A percentile compares a stretch with the other conserved stretches of the same genome.
These are phyloP conservation scores for Falco biarmicus DNA, from an alignment of 2,797 vertebrate genomes.

Conservation along the genomic window DNA sequence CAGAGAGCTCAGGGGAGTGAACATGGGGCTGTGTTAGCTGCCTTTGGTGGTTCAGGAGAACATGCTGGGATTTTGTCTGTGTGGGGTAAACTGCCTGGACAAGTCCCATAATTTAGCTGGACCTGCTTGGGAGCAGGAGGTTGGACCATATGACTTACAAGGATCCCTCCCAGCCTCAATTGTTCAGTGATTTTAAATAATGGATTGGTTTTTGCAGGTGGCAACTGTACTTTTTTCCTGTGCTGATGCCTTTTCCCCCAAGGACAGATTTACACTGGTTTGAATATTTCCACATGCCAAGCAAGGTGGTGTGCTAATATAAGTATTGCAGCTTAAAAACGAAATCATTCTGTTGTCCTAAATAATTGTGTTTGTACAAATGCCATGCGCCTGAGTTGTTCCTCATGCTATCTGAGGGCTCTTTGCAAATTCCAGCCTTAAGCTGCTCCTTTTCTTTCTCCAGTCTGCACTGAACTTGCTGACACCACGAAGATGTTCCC, in stretches of 20 bases:
- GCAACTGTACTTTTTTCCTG: not conserved
- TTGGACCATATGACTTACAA: not conserved
- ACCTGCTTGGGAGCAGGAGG: not conserved
- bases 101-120: not conserved
- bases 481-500: not conserved
- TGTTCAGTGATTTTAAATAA: not conserved
- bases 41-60: not conserved
- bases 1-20: rapidly evolving
- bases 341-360: not conserved
- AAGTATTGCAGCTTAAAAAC: not conserved
- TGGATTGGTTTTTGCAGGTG: not conserved
- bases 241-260: not conserved
- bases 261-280: not conserved
- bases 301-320: not conserved
- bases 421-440: not conserved
- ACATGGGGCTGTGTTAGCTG: rapidly evolving
- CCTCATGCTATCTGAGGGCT: too few relatives aligned
- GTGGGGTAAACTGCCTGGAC: not conserved
- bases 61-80: not conserved
- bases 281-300: not conserved
- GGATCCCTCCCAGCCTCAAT: not conserved
- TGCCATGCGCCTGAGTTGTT: too few relatives aligned
- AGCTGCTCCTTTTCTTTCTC: not conserved
- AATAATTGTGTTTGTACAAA: not conserved
- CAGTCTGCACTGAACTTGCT: not conserved